These are phyloP conservation scores for Cathartes aura DNA, from an alignment of 2,113 vertebrate species.

Conservation along the genomic window DNA sequence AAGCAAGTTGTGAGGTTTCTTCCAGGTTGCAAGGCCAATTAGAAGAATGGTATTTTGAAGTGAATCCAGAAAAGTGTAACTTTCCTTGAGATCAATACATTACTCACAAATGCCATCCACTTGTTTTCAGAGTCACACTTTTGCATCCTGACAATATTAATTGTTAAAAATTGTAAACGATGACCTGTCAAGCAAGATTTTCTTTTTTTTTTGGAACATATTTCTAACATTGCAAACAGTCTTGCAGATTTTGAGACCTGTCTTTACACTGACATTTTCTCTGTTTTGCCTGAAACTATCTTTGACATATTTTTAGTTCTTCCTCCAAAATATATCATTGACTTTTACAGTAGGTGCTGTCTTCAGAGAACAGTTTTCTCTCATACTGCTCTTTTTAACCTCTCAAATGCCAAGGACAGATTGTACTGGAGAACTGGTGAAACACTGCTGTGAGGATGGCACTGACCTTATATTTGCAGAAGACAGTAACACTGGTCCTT, in stretches of 20 bases:
- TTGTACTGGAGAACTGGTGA: not conserved
- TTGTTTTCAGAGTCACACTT: not conserved
- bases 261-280: slow-evolving; percentile 22
- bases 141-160: not conserved
- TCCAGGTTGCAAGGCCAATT: not conserved
- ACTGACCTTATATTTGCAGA: not conserved
- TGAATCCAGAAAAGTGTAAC: not conserved
- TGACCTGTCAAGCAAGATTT: not conserved
- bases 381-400: not conserved
- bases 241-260: slow-evolving; percentile 15
- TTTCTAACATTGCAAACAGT: slow-evolving; percentile 9
- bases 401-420: not conserved
- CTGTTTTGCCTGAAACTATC: slow-evolving; percentile 33
- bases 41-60: not conserved
- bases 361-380: not conserved
- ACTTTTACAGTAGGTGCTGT: not conserved
- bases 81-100: not conserved
- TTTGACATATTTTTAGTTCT: slow-evolving; percentile 6
- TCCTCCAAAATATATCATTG: not conserved
- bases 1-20: not conserved
- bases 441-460: not conserved
- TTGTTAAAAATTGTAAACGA: not conserved
- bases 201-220: not conserved
- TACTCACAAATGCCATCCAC: not conserved
- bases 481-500: not conserved